Evolutionary conservation across 2,797 vertebrate species (phyloP), one percentile per base, ranked within the genome.

Genomic region (Ptychadena robeensis): DNA sequence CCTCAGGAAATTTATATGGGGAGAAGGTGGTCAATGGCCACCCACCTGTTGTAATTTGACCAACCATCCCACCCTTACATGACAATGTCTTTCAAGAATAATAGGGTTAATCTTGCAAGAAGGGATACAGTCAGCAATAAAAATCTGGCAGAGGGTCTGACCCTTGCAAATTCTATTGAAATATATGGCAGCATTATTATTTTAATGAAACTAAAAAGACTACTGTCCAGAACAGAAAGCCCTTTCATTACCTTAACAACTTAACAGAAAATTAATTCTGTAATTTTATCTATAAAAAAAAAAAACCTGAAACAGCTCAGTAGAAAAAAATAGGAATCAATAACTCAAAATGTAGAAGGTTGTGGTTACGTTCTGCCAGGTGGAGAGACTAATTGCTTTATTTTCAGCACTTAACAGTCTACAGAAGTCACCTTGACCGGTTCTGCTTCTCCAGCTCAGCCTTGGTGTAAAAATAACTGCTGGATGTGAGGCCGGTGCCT

Each of bases 341-440:
- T 83, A 38, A 44, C 85, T 68, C 73, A 84, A 57, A 0, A 18
- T 0, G 5, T 22, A 4, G n/a, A 18, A 83, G 3, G 3, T 80
- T 4, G 0, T 9, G 65, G 4, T 7, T 81, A 69, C 48, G 35
- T 73, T 86, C 86, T 72, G 71, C 4, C 30, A 0, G 78, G 79
- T 82, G 75, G 30, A 85, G 53, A 88, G 86, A 85, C 76, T 72
- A 31, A 59, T 28, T 15, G 35, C 69, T 71, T 61, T 66, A 59
- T 38, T 44, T 57, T 6, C 7, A 9, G 3, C 18, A 1, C 30
- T 25, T 67, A 69, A 79, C 37, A 8, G 9, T 1, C 68, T 0
- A 10, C 70, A 77, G 65, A 64, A 80, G 71, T 87, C 87, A 82
- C 80, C 85, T 90, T 87, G 82, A 82, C 81, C 22, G 32, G 64